These are phyloP conservation scores for Ceratitis capitata DNA, from an alignment of 1,140 invertebrate species.

Conservation along the genomic window DNA sequence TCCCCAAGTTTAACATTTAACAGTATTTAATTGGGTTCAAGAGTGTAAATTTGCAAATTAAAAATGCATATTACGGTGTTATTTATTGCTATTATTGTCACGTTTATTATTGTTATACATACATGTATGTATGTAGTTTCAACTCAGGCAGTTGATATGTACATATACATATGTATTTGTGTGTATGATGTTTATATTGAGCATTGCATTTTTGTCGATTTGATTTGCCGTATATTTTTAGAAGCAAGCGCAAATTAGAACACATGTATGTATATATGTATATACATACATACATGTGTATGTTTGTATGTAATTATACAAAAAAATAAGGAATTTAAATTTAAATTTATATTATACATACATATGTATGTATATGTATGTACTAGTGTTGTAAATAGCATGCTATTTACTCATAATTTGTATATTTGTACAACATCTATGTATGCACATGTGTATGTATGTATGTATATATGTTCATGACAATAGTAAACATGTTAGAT, in stretches of 20 bases:
- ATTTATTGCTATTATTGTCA: background rate
- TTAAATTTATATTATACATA: too few species aligned
- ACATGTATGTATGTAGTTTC: too few species aligned
- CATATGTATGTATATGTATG: background rate
- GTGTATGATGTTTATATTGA: background rate
- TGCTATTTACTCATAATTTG: too few species aligned
- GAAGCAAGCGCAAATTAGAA: background rate
- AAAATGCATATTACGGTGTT: background rate
- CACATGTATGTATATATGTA: background rate
- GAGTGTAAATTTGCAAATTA: constrained; percentile 36
- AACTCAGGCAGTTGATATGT: too few species aligned
- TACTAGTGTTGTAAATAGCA: too few species aligned
- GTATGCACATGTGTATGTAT: too few species aligned
- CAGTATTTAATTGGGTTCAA: constrained; percentile 17
- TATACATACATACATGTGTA: background rate
- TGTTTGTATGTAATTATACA: too few species aligned
- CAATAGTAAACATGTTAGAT: too few species aligned
- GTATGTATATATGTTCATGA: too few species aligned
- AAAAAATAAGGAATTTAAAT: too few species aligned
- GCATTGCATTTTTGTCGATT: background rate
- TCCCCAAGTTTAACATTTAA: background rate
- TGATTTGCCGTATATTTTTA: background rate
- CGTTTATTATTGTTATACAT: background rate
- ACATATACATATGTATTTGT: too few species aligned
- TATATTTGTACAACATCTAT: too few species aligned